Conservation (phyloP, 2,888 invertebrate genomes). For the Andrena bicolor region DNA sequence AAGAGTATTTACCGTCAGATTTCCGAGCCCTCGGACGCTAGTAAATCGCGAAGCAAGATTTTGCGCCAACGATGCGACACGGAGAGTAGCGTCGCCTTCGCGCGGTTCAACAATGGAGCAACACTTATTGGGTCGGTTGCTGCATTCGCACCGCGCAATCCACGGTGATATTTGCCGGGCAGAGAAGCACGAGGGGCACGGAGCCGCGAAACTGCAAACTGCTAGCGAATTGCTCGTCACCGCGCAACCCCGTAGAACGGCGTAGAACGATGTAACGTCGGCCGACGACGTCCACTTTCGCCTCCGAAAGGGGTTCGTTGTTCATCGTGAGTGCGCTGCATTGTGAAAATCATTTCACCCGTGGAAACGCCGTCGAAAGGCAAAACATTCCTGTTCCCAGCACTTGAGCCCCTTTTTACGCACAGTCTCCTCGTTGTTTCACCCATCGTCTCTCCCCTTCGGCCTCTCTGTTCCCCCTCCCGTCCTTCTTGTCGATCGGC, state of each 20-base stretch:
- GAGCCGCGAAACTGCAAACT: slow-evolving; percentile 18
- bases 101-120: slow-evolving; percentile 56
- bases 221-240: slow-evolving; percentile 35
- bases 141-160: slow-evolving; percentile 40
- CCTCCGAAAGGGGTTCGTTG: slow-evolving; percentile 36
- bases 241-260: background rate
- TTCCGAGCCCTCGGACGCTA: no score
- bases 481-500: background rate
- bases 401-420: slow-evolving; percentile 30
- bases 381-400: slow-evolving; percentile 47
- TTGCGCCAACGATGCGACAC: background rate
- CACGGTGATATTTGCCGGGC: slow-evolving; percentile 32
- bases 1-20: no score
- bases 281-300: slow-evolving; percentile 60
- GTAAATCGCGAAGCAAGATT: no score
- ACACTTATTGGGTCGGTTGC: slow-evolving; percentile 62
- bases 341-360: slow-evolving; percentile 61
- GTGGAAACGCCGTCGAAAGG: slow-evolving; percentile 49
- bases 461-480: background rate
- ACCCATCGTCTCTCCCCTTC: background rate
- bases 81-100: slow-evolving; percentile 25
- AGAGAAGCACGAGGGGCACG: background rate
- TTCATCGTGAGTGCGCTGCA: slow-evolving; percentile 45
- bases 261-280: slow-evolving; percentile 45
- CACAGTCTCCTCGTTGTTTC: slow-evolving; percentile 9